phyloP scores from a whole-genome alignment of 1,140 invertebrate genomes.

The Penaeus vannamei region DNA sequence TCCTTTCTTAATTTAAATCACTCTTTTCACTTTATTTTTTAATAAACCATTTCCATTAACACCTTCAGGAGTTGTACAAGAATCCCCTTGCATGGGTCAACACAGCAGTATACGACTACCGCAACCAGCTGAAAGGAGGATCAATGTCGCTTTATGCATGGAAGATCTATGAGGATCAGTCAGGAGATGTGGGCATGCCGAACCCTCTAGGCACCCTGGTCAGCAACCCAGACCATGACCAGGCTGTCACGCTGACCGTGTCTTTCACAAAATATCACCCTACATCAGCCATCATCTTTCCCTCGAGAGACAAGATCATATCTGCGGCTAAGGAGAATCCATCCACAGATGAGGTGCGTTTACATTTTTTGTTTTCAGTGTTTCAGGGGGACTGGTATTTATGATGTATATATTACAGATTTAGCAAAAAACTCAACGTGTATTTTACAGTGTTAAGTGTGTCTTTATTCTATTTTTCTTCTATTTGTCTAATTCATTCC shows the following conservation, averaged over 20 bases:
- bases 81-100: constrained; percentile 95
- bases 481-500: too few species aligned
- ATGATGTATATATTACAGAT: too few species aligned
- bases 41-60: not conserved
- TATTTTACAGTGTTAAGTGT: too few species aligned
- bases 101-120: constrained; percentile 94
- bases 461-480: too few species aligned
- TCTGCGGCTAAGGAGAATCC: constrained; percentile 54
- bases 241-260: constrained; percentile 60
- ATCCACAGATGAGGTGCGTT: constrained; percentile 49
- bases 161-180: constrained; percentile 86
- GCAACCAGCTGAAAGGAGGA: constrained; percentile 85
- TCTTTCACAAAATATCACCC: constrained; percentile 53
- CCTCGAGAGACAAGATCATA: constrained; percentile 59
- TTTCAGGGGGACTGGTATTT: not conserved
- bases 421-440: too few species aligned
- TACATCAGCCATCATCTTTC: constrained; percentile 55
- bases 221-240: constrained; percentile 66
- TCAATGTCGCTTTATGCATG: constrained; percentile 92
- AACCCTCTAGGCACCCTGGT: constrained; percentile 78
- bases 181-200: constrained; percentile 85
- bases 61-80: constrained; percentile 78
- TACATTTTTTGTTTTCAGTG: not conserved
- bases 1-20: constrained; percentile 58
- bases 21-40: constrained; percentile 70